A percentile compares a stretch with the other conserved stretches of the same genome.
Evolutionary conservation across 2,888 invertebrate species (phyloP).

Genomic region (Synergus japonicus): DNA sequence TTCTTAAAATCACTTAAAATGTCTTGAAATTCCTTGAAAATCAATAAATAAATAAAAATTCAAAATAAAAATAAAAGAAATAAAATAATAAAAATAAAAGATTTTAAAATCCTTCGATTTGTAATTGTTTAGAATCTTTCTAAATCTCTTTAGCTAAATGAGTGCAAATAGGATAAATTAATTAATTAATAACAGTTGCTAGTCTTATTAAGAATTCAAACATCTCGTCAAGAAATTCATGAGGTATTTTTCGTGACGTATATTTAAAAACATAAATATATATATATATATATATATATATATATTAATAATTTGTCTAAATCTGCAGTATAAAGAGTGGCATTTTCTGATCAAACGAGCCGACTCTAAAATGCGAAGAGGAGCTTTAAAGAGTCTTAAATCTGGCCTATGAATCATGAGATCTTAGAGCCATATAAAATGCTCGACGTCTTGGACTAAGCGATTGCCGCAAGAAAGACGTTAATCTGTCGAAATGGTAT

Average conservation of each 20-base stretch:
- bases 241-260: background rate
- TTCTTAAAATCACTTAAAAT: too few relatives aligned
- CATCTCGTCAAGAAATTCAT: background rate
- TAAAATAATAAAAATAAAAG: too few relatives aligned
- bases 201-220: too few relatives aligned
- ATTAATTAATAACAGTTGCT: too few relatives aligned
- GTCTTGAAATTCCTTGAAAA: too few relatives aligned
- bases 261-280: background rate
- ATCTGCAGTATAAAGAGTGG: background rate
- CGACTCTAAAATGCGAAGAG: slow-evolving; percentile 3
- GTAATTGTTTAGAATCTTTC: too few relatives aligned
- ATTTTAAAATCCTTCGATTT: too few relatives aligned
- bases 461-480: slow-evolving; percentile 32
- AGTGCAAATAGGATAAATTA: too few relatives aligned
- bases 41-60: too few relatives aligned
- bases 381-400: slow-evolving; percentile 44
- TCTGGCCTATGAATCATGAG: slow-evolving; percentile 11
- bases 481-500: slow-evolving; percentile 25
- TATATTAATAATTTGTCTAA: background rate
- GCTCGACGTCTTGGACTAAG: slow-evolving; percentile 4
- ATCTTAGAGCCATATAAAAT: slow-evolving; percentile 20
- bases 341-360: slow-evolving; percentile 15
- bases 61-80: too few relatives aligned
- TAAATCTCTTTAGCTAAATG: too few relatives aligned
- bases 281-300: background rate